Evolutionary conservation across 2,888 invertebrate genomes (phyloP).

Genomic region (Blera fallax): DNA sequence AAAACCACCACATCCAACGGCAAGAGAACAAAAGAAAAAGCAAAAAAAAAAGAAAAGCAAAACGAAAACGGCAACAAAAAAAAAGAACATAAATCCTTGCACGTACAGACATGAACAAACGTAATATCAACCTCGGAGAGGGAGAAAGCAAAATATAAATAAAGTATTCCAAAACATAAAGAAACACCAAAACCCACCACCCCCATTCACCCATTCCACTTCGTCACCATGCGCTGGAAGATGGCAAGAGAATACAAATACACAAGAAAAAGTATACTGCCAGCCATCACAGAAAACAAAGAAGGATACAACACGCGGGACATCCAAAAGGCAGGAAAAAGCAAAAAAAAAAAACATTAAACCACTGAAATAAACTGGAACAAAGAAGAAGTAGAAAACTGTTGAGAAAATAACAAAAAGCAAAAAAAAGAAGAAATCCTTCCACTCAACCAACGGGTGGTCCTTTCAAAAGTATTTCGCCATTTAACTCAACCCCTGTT

Average conservation of each 20-base stretch:
- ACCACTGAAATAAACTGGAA: slow-evolving; percentile 49
- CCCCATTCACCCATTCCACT: slow-evolving; percentile 2
- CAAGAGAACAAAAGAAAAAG: slow-evolving; percentile 40
- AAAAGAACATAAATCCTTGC: slow-evolving; percentile 64
- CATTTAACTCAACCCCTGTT: slow-evolving; percentile 29
- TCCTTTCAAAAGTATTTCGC: slow-evolving; percentile 25
- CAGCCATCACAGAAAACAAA: slow-evolving; percentile 66
- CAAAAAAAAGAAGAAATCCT: slow-evolving; percentile 1
- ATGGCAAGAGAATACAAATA: slow-evolving; percentile 69
- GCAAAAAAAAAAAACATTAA: not conserved
- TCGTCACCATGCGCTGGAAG: slow-evolving; percentile 33
- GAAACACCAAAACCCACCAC: slow-evolving; percentile 24
- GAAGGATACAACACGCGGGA: slow-evolving; percentile 67
- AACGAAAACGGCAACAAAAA: slow-evolving; percentile 4
- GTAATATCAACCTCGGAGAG: slow-evolving; percentile 56
- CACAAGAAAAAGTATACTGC: slow-evolving; percentile 37
- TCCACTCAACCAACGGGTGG: slow-evolving; percentile 40
- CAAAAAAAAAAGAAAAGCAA: slow-evolving; percentile 9
- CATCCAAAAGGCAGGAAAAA: slow-evolving; percentile 51
- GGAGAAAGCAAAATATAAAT: slow-evolving; percentile 65
- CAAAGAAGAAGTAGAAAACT: slow-evolving; percentile 45
- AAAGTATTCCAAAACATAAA: slow-evolving; percentile 51
- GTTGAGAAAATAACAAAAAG: slow-evolving; percentile 16
- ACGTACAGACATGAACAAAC: slow-evolving; percentile 62
- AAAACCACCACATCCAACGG: slow-evolving; percentile 40